Evolutionary conservation across 2,888 invertebrate genomes (phyloP), one percentile per base, ranked within the genome.

Genomic region (Apocheima hispidaria): DNA sequence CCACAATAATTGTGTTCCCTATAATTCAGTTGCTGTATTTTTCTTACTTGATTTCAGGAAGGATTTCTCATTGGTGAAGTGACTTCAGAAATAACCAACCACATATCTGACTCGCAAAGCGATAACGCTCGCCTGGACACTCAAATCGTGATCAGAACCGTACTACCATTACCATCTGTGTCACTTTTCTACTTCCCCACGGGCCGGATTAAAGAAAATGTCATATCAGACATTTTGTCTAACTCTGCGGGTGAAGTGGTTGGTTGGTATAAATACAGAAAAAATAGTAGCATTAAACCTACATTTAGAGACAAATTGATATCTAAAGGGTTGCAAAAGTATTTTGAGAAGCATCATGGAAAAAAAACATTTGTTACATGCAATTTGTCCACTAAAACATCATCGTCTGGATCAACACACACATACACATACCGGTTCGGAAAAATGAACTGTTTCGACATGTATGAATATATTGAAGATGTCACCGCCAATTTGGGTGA

Each of bases 11-110:
- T 28, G 20, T 51, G 5, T 12, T 38, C 9, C 12, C 41, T 43
- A 35, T 38, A 53, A 44, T 35, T 5, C 9, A 26, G 43, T 43
- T 46, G 12, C n/a, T 30, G 16, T 44, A 46, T 10, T 30, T 18
- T 10, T 36, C 0, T 43, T 18, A 9, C 38, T 21, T 36, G 18
- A 5, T 61, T 66, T 21, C 82, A 93, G 93, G 93, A 93, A 77
- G 96, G 96, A 12, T 95, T 96, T 79, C 88, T 96, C 28, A 87
- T 95, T 41, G 96, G 96, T 10, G 94, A 95, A 74, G 91, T 95
- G 12, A 89, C 94, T 41, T 93, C 94, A 43, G 94, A 94, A 83
- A 93, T 95, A 71, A 94, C 94, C 4, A 95, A 94, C 81, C 94
- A 94, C 58, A 95, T 95, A 77, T 96, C 96, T 4, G 96, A 96